Evolutionary conservation across 1,140 invertebrate species (phyloP).

Genomic region (Gonioctena quinquepunctata): DNA sequence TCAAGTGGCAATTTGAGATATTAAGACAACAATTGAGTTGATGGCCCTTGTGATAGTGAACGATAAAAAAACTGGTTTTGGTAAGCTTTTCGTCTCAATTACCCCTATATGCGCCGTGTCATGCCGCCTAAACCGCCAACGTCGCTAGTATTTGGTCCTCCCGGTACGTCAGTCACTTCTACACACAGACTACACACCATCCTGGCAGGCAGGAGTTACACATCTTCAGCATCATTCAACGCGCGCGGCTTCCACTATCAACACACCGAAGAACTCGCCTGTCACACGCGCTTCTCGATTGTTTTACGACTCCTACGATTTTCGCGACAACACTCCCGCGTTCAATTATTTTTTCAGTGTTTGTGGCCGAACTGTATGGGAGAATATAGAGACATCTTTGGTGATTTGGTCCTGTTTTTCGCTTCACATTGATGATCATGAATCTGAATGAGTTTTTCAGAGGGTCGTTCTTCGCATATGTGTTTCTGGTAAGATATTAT

Average conservation of each 20-base stretch:
- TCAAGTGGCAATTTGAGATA: no score
- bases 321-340: neutral
- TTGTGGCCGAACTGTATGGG: neutral
- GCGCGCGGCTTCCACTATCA: slow-evolving; percentile 4
- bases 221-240: slow-evolving; percentile 14
- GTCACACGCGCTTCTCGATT: neutral
- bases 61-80: no score
- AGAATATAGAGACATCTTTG: neutral
- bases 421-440: neutral
- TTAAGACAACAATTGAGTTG: no score
- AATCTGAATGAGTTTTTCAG: neutral
- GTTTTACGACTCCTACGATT: neutral
- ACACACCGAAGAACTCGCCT: slow-evolving; percentile 5
- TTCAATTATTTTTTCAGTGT: neutral
- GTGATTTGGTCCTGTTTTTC: neutral
- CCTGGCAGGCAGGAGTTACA: neutral
- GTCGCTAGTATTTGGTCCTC: slow-evolving; percentile 8
- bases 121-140: neutral
- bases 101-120: neutral
- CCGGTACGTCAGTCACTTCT: neutral
- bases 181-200: slow-evolving; percentile 10
- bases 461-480: neutral
- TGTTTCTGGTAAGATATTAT: neutral
- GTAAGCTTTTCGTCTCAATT: no score
- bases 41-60: no score